Base-by-base conservation (phyloP, 1,140 invertebrate genomes). In the Calycopis cecrops region DNA sequence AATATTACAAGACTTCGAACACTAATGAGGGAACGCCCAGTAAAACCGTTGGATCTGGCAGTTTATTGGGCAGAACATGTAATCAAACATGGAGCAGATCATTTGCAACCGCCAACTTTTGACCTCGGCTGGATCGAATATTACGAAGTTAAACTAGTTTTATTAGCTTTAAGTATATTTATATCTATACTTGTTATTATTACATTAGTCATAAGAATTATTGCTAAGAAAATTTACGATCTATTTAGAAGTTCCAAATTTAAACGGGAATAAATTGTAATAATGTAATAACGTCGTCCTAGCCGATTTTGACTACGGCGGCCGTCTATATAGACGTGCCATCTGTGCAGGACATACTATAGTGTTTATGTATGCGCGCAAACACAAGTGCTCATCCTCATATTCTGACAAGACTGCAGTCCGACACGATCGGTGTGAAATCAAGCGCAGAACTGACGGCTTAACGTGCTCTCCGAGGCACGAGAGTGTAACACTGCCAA, bases 21-120 rank as follows among this genome's bases (percentile, higher is more conserved):
- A 0, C 9, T 70, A 6, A 67, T 73, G 59, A 17, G 14, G 0
- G 65, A 73, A 28, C 57, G 60, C 34, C 63, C 59, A 0, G 33
- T 55, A 18, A 59, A 55, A 1, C 55, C 75, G 10, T 48, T 72
- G 12, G 64, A 90, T 17, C 71, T 81, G 51, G 89, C 88, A 3
- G 73, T 90, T 28, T 91, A 88, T 71, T 91, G 89, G 89, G 88
- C 85, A 1, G 90, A 91, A 61, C 89, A 90, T 58, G 81, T 90
- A 10, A 53, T 91, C 2, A 67, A 88, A 34, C 85, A 90, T 63
- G 79, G 79, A 35, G 90, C 88, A 1, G 42, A 59, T 9, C 82
- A 88, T 59, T 74, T 88, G 57, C 69, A 73, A 0, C 56, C 87
- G 16, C 72, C 76, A 3, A 67, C 76, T 4, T 64, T 61, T 14